A percentile compares a stretch with the other conserved stretches of the same genome.
Conservation (phyloP, 2,113 vertebrate species). For the Pleuronectes platessa region DNA sequence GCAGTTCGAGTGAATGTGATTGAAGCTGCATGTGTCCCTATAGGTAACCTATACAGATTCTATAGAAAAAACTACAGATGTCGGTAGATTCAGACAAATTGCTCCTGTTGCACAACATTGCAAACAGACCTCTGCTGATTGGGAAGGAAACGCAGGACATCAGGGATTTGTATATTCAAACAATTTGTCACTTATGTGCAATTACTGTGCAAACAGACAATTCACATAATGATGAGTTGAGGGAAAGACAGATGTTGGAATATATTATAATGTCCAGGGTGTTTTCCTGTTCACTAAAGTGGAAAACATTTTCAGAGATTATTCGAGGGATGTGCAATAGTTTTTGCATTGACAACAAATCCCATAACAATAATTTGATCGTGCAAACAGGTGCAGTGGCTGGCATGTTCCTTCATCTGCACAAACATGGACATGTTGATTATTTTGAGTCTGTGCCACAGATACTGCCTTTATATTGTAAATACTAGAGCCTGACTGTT, state of each 20-base stretch:
- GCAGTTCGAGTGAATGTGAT: constrained; percentile 16
- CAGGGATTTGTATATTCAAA: not conserved
- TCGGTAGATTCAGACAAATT: not conserved
- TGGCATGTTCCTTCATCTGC: not conserved
- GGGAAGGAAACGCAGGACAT: not conserved
- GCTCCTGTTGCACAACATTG: not conserved
- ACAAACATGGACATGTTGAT: not conserved
- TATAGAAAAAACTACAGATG: not conserved
- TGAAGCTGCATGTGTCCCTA: constrained; percentile 5
- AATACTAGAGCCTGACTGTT: not conserved
- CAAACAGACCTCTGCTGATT: not conserved
- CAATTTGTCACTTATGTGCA: not conserved
- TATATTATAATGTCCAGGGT: not conserved
- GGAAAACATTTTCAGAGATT: not conserved
- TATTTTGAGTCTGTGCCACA: not conserved
- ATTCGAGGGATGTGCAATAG: not conserved
- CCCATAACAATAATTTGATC: not conserved
- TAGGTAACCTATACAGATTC: not conserved
- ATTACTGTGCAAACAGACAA: constrained; percentile 13
- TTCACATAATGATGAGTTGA: not conserved
- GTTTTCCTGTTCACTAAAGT: not conserved
- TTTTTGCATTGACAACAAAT: not conserved
- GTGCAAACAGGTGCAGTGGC: not conserved
- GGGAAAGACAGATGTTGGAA: not conserved
- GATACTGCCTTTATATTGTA: too few species aligned